Conservation (phyloP, 1,140 invertebrate genomes). For the Limonius californicus region DNA sequence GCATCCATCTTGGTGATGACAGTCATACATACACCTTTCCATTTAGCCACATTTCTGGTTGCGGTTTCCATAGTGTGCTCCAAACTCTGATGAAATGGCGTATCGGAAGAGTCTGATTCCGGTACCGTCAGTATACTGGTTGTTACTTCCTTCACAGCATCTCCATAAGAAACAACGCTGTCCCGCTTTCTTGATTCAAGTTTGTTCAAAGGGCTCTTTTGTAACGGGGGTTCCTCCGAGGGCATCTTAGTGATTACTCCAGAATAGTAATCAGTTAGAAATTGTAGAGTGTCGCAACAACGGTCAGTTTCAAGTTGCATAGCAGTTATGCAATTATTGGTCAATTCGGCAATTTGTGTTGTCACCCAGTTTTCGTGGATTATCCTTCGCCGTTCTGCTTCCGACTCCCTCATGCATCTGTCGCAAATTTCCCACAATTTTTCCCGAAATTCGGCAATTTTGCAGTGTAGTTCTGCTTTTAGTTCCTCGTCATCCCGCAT, state of each 20-base stretch:
- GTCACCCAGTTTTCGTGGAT: constrained; percentile 53
- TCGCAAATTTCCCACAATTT: constrained; percentile 53
- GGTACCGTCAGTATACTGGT: background rate
- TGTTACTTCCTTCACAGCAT: background rate
- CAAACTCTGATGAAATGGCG: constrained; percentile 3
- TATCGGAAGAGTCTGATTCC: background rate
- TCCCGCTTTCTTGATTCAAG: background rate
- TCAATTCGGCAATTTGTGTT: constrained; percentile 49
- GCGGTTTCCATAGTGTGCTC: background rate
- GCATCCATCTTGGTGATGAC: background rate
- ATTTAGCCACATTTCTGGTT: background rate
- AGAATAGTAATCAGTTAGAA: constrained; percentile 55
- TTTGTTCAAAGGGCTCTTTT: background rate
- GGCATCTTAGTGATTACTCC: constrained; percentile 46
- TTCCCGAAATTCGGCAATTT: constrained; percentile 46
- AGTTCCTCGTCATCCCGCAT: constrained; percentile 51
- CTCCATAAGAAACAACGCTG: background rate
- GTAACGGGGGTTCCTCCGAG: background rate
- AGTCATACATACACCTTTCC: background rate
- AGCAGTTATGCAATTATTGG: constrained; percentile 52
- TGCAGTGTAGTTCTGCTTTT: constrained; percentile 48
- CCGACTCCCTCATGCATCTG: constrained; percentile 49
- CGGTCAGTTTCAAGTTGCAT: constrained; percentile 57
- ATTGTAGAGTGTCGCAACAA: constrained; percentile 50
- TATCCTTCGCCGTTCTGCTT: constrained; percentile 49